Conservation (phyloP, 1,140 invertebrate species). For the Neodiprion pinetum region DNA sequence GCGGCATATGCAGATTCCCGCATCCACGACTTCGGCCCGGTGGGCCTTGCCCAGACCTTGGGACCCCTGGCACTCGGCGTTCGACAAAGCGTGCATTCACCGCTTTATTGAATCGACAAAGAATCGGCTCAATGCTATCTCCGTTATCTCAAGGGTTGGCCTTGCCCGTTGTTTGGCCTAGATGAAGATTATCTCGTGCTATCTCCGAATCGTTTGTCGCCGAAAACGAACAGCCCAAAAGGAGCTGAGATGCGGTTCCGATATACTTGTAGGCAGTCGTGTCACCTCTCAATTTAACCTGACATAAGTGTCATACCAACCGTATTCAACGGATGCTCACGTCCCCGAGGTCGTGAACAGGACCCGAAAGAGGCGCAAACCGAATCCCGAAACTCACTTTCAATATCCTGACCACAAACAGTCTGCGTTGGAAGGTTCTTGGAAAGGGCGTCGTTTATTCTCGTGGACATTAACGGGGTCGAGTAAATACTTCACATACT, state of each 20-base stretch:
- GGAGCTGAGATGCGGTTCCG: not conserved
- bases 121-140: not conserved
- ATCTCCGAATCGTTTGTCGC: not conserved
- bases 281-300: not conserved
- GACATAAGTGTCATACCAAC: slow-evolving; percentile 7
- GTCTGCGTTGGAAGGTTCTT: not conserved
- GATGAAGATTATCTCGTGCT: not conserved
- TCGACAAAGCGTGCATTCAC: slow-evolving; percentile 2
- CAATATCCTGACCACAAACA: too few species aligned
- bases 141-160: not conserved
- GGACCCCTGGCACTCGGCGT: not conserved
- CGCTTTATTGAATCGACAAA: slow-evolving; percentile 3
- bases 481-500: too few species aligned
- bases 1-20: not conserved
- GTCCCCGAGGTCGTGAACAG: not conserved
- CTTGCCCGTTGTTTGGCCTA: slow-evolving; percentile 4
- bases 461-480: not conserved
- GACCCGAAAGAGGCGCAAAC: not conserved
- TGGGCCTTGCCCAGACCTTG: not conserved
- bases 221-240: not conserved
- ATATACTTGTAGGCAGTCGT: not conserved
- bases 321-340: not conserved
- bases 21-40: not conserved
- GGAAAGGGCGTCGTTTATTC: not conserved
- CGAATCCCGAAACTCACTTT: too few species aligned